phyloP scores from a whole-genome alignment of 2,113 vertebrate genomes.

The Deroptyus accipitrinus region DNA sequence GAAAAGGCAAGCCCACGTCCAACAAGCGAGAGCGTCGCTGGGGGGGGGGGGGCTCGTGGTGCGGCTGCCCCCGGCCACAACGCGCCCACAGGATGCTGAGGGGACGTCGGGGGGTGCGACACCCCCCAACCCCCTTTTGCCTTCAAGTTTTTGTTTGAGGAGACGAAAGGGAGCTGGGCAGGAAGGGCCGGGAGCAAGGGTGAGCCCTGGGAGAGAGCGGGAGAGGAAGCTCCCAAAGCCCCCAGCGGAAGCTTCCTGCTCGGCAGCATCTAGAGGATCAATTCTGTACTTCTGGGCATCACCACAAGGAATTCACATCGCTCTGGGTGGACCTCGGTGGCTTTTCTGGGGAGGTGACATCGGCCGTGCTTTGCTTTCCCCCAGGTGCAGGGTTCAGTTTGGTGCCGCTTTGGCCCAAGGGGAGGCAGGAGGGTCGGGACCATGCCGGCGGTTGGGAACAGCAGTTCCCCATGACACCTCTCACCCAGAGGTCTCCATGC shows the following conservation, averaged over 20 bases:
- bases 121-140: background rate
- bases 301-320: background rate
- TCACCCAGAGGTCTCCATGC: background rate
- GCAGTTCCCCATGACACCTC: background rate
- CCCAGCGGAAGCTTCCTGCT: background rate
- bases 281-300: background rate
- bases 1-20: background rate
- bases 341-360: background rate
- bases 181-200: background rate
- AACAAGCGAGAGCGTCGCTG: background rate
- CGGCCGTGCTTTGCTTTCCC: rapidly evolving
- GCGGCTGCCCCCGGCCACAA: background rate
- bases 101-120: rapidly evolving
- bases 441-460: background rate
- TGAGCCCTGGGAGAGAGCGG: background rate
- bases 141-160: background rate
- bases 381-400: background rate
- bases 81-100: background rate
- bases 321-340: background rate
- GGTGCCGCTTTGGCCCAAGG: background rate
- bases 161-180: background rate
- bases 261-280: background rate
- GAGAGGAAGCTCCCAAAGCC: background rate
- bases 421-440: background rate
- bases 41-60: background rate